A percentile compares a stretch with the other conserved stretches of the same genome.
phyloP scores from a whole-genome alignment of 2,113 vertebrate species.

The Nothocercus nigrocapillus region DNA sequence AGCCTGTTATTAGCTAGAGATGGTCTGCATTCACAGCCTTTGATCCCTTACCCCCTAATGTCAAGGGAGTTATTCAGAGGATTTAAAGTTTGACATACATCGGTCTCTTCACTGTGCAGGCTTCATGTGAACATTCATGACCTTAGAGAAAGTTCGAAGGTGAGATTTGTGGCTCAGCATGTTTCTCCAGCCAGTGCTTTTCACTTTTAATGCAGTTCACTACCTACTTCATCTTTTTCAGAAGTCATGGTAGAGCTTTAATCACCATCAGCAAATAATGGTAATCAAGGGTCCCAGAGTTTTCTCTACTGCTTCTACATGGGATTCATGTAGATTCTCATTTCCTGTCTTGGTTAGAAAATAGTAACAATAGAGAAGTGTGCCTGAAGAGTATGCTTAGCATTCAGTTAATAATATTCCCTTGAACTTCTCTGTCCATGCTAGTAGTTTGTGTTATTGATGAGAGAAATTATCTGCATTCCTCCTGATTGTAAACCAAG shows the following conservation, averaged over 20 bases:
- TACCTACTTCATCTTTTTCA: neutral
- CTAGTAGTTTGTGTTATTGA: neutral
- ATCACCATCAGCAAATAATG: neutral
- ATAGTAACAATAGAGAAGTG: neutral
- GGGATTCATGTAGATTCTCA: rapidly evolving
- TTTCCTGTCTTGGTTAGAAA: neutral
- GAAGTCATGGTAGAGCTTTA: neutral
- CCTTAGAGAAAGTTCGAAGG: neutral
- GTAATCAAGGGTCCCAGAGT: neutral
- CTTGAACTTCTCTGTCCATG: neutral
- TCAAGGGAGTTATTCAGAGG: constrained; percentile 8
- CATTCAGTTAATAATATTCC: neutral
- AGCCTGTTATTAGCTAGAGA: constrained; percentile 57
- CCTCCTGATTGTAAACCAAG: neutral
- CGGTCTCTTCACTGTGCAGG: neutral
- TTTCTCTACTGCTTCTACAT: neutral
- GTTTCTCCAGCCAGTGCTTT: neutral
- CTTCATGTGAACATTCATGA: neutral
- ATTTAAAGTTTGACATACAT: constrained; percentile 4
- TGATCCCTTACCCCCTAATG: constrained; percentile 28
- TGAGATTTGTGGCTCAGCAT: neutral
- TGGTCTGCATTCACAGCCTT: constrained; percentile 45
- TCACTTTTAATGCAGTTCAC: neutral
- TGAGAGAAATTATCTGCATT: neutral
- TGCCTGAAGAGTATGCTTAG: neutral